These are phyloP conservation scores for Epinotia brunnichana DNA, from an alignment of 2,888 invertebrate species.

Conservation along the genomic window DNA sequence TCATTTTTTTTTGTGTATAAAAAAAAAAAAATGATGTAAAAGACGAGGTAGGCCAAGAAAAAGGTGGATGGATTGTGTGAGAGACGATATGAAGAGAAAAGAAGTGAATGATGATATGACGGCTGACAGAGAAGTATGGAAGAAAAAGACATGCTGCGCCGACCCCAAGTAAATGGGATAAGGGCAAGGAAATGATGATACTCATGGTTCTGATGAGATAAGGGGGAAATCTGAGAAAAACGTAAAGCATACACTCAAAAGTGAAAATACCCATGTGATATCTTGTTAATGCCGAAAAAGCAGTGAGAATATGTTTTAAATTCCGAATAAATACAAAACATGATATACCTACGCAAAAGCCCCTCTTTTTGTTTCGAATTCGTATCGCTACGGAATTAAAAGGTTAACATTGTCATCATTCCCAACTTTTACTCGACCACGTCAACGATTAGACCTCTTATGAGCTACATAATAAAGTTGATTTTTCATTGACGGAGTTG, in stretches of 20 bases:
- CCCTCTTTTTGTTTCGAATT: slow-evolving; percentile 11
- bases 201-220: no score
- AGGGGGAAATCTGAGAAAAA: background rate
- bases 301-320: background rate
- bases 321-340: background rate
- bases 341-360: background rate
- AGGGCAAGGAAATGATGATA: no score
- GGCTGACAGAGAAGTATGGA: no score
- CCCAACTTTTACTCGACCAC: slow-evolving; percentile 6
- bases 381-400: slow-evolving; percentile 36
- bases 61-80: no score
- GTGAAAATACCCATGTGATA: background rate
- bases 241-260: background rate
- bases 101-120: no score
- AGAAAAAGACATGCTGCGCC: no score
- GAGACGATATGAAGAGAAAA: no score
- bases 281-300: background rate
- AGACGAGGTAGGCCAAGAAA: no score
- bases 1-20: no score
- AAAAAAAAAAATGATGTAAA: no score
- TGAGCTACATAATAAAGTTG: background rate
- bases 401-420: slow-evolving; percentile 36
- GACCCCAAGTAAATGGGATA: no score
- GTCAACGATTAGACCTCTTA: background rate
- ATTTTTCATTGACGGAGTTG: background rate